phyloP scores from a whole-genome alignment of 2,113 vertebrate genomes.

The Arizona elegans region DNA sequence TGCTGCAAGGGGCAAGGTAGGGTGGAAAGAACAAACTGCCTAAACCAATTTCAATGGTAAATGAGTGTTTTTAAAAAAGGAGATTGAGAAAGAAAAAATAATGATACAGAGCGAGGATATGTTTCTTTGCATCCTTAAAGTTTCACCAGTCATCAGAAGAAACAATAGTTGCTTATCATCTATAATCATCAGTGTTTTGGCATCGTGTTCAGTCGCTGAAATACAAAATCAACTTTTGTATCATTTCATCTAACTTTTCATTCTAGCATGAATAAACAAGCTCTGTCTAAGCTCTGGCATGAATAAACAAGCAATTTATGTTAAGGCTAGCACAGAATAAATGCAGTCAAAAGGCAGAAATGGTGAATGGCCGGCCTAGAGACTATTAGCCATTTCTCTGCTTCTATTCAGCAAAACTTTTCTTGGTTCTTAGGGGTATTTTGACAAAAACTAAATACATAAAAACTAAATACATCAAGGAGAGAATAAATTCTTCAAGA shows the following conservation, averaged over 20 bases:
- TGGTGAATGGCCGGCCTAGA: background rate
- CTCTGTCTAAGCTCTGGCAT: background rate
- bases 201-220: background rate
- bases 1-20: background rate
- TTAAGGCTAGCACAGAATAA: rapidly evolving
- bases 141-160: background rate
- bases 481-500: slow-evolving; percentile 9
- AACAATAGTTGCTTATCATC: background rate
- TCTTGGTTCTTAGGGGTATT: background rate
- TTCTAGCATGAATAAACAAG: background rate
- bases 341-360: background rate
- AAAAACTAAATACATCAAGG: background rate
- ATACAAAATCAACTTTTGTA: background rate
- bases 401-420: background rate
- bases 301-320: background rate
- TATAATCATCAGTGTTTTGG: background rate
- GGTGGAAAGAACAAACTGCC: background rate
- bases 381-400: background rate
- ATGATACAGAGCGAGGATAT: background rate
- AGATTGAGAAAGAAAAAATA: background rate
- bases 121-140: background rate
- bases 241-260: background rate
- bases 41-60: background rate
- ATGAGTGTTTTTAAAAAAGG: background rate
- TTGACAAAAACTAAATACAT: background rate